A percentile compares a stretch with the other conserved stretches of the same genome.
Evolutionary conservation across 1,140 invertebrate species (phyloP).

Genomic region (Aphaenogaster rudis): DNA sequence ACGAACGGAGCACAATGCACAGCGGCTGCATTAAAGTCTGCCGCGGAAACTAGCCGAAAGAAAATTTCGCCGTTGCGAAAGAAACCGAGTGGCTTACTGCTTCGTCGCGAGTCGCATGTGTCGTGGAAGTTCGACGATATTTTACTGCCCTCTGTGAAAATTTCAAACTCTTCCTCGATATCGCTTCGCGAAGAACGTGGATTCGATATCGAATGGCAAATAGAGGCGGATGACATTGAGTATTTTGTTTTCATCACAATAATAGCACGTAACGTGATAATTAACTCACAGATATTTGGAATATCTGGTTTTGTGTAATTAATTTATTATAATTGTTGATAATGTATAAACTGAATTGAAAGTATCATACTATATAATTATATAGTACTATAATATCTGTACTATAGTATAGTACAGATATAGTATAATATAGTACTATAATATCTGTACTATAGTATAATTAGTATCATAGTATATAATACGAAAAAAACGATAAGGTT

Average conservation of each 20-base stretch:
- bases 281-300: background rate
- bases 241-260: background rate
- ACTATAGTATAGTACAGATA: too few relatives aligned
- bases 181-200: background rate
- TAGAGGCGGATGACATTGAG: background rate
- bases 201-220: conserved; percentile 44
- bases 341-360: background rate
- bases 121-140: conserved; percentile 66
- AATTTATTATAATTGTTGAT: conserved; percentile 1
- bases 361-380: background rate
- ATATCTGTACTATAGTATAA: too few relatives aligned
- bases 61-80: conserved; percentile 53
- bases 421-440: too few relatives aligned
- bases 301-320: background rate
- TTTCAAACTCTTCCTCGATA: conserved; percentile 8
- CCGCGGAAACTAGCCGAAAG: background rate
- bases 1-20: background rate
- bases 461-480: too few relatives aligned
- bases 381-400: too few relatives aligned
- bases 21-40: conserved; percentile 1
- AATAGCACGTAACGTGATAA: background rate
- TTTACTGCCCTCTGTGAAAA: conserved; percentile 44
- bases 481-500: too few relatives aligned
- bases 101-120: conserved; percentile 17
- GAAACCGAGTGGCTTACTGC: conserved; percentile 41